Base-by-base conservation (phyloP, 92 coral and sea anemone genomes). In the Paragorgia papillata region DNA sequence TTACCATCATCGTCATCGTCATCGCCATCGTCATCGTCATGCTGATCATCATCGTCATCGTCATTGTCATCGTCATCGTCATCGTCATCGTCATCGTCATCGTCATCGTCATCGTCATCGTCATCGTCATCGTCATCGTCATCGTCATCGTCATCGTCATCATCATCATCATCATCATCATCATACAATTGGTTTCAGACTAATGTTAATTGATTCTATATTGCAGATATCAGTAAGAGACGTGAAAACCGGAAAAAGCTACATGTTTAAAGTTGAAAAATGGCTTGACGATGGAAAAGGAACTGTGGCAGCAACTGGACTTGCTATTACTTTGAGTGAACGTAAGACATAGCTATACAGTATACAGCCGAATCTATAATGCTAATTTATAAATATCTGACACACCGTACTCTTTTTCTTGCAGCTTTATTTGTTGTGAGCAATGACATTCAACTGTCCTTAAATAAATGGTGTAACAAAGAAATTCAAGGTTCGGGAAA, bases 201-300 rank as follows among this genome's bases (percentile, higher is more conserved):
- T n/a, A 46, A 7, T 46, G 12, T 46, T 15, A 46, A 2, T 46
- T 9, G n/a, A 46, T 7, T 46, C 15, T 46, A 46, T 46, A 24
- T 30, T 18, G 22, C 34, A 68, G 75, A 13, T 68, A 41, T 68
- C 75, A 15, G 75, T 68, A 39, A 68, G 28, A 49, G 75, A 68
- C 21, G 59, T 44, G 0, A 49, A 53, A 22, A 21, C 37, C 24
- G 75, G 75, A 12, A 68, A 68, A 53, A 44, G 40, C 0, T 68
- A 68, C 75, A 68, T 43, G 58, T 68, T 24, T 41, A 34, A n/a
- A 12, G 33, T 27, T 46, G 26, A 26, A 1, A 50, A 44, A 13
- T 22, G 40, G 75, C 75, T 68, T 68, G 26, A 68, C 1, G 75
- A 68, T 44, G 75, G 59, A 9, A 44, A 49, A 1, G 48, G 8